Evolutionary conservation across 1,140 invertebrate genomes (phyloP).

Genomic region (Vanessa atalanta): DNA sequence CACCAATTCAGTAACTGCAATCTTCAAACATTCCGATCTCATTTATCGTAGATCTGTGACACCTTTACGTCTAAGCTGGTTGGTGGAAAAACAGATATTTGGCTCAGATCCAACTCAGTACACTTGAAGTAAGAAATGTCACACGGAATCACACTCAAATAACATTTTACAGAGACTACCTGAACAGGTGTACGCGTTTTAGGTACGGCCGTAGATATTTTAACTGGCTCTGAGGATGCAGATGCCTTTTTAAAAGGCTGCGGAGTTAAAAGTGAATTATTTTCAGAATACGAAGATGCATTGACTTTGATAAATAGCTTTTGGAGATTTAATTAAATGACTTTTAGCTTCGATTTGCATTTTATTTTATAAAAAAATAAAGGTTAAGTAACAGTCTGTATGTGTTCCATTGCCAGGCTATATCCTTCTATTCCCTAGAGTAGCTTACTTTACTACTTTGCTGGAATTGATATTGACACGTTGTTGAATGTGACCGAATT

Average conservation of each 20-base stretch:
- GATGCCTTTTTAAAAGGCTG: constrained; percentile 35
- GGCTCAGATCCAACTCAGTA: constrained; percentile 33
- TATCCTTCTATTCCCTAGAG: too few relatives aligned
- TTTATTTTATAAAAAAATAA: not conserved
- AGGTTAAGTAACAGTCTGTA: too few relatives aligned
- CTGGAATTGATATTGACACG: too few relatives aligned
- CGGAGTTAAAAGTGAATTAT: constrained; percentile 32
- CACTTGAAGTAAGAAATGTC: constrained; percentile 34
- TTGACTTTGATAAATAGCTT: constrained; percentile 29
- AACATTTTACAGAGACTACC: constrained; percentile 30
- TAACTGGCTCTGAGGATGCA: constrained; percentile 21
- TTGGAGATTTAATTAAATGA: constrained; percentile 10
- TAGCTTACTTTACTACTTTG: too few relatives aligned
- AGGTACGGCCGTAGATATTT: constrained; percentile 23
- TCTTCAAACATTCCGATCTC: constrained; percentile 10
- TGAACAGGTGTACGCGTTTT: constrained; percentile 38
- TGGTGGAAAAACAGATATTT: constrained; percentile 42
- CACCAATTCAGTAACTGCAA: not conserved
- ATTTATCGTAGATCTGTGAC: constrained; percentile 26
- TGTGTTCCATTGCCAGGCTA: too few relatives aligned
- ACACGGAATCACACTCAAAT: constrained; percentile 38
- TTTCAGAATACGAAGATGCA: constrained; percentile 17
- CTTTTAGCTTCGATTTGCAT: not conserved
- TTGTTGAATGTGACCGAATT: too few relatives aligned
- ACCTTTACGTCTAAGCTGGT: constrained; percentile 34